These are phyloP conservation scores for Galerucella calmariensis DNA, from an alignment of 2,888 invertebrate genomes.

Conservation along the genomic window DNA sequence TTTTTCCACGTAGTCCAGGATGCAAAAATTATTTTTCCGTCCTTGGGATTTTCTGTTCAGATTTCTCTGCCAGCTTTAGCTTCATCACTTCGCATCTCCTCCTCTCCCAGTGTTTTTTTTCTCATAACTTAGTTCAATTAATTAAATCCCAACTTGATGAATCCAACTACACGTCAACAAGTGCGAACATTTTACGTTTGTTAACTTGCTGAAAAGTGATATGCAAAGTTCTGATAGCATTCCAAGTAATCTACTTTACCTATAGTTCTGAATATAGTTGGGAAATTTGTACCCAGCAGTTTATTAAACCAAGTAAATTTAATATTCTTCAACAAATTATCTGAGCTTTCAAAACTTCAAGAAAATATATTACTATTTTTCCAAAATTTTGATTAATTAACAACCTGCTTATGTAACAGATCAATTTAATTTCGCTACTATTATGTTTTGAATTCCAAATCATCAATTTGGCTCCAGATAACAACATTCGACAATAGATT, in stretches of 20 bases:
- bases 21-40: too few relatives aligned
- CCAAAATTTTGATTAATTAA: neutral
- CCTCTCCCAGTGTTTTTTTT: too few relatives aligned
- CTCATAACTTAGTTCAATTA: neutral
- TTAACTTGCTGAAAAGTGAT: constrained; percentile 7
- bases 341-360: constrained; percentile 22
- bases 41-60: too few relatives aligned
- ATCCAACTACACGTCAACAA: neutral
- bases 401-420: too few relatives aligned
- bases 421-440: too few relatives aligned
- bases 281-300: constrained; percentile 24
- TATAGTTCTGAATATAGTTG: constrained; percentile 17
- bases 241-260: constrained; percentile 3
- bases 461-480: too few relatives aligned
- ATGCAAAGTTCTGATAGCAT: constrained; percentile 4
- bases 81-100: too few relatives aligned
- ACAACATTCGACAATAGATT: too few relatives aligned
- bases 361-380: constrained; percentile 6
- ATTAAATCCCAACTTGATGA: neutral
- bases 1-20: too few relatives aligned
- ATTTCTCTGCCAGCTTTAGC: too few relatives aligned
- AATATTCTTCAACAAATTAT: constrained; percentile 23
- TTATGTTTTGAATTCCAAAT: too few relatives aligned
- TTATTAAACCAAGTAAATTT: constrained; percentile 28
- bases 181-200: neutral